Evolutionary conservation across 2,888 invertebrate species (phyloP).

Genomic region (Nomada flava): DNA sequence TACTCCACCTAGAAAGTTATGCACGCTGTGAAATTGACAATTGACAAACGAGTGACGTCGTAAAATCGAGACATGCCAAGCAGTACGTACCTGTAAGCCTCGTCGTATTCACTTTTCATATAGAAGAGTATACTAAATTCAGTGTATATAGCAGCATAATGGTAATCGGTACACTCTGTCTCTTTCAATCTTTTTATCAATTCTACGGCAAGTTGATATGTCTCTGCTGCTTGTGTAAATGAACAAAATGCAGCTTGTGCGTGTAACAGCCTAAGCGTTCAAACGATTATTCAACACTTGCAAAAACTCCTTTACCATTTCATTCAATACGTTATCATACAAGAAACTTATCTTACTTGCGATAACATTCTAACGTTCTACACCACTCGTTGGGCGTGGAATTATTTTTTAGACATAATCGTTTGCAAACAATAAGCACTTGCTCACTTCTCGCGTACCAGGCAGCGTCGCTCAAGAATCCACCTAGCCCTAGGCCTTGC

Average conservation of each 20-base stretch:
- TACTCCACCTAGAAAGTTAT: slow-evolving; percentile 87
- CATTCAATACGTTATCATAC: background rate
- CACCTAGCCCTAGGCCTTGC: slow-evolving; percentile 85
- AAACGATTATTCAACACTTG: background rate
- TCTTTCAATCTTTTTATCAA: slow-evolving; percentile 85
- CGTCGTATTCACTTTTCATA: slow-evolving; percentile 93
- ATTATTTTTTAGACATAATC: slow-evolving; percentile 87
- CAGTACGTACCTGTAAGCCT: slow-evolving; percentile 85
- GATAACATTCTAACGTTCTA: slow-evolving; percentile 92
- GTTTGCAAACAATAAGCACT: slow-evolving; percentile 89
- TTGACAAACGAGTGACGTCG: slow-evolving; percentile 5
- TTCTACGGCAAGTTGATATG: slow-evolving; percentile 87
- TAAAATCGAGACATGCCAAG: background rate
- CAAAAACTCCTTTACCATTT: background rate
- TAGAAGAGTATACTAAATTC: slow-evolving; percentile 94
- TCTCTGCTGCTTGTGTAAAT: slow-evolving; percentile 91
- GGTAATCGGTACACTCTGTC: slow-evolving; percentile 76
- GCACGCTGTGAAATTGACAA: slow-evolving; percentile 5
- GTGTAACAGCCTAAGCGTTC: slow-evolving; percentile 89
- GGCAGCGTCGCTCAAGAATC: slow-evolving; percentile 95
- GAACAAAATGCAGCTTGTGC: slow-evolving; percentile 93
- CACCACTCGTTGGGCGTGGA: slow-evolving; percentile 87
- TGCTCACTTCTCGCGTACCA: slow-evolving; percentile 93
- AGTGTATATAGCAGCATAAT: slow-evolving; percentile 90
- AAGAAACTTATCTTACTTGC: slow-evolving; percentile 87